Conservation (phyloP, 2,888 invertebrate species). For the Hoplodrina ambigua region DNA sequence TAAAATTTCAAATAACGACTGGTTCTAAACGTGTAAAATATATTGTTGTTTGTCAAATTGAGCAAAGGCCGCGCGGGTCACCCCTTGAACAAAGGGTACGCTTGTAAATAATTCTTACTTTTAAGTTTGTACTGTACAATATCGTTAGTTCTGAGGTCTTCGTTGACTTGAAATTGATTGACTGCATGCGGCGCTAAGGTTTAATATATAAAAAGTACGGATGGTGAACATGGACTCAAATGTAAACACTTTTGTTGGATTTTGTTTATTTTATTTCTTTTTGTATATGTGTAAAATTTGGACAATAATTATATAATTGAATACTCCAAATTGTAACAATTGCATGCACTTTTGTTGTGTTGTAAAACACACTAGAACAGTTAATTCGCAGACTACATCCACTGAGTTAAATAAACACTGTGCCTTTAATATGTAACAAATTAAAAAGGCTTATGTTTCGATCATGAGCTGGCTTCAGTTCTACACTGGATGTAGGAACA, state of each 20-base stretch:
- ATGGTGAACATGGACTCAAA: slow-evolving; percentile 68
- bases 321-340: slow-evolving; percentile 73
- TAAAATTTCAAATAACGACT: slow-evolving; percentile 70
- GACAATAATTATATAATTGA: slow-evolving; percentile 86
- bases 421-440: not conserved
- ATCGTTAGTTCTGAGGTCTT: slow-evolving; percentile 75
- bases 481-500: slow-evolving; percentile 33
- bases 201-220: slow-evolving; percentile 63
- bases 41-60: slow-evolving; percentile 75
- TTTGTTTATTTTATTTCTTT: slow-evolving; percentile 67
- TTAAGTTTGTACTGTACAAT: slow-evolving; percentile 88
- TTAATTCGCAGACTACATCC: slow-evolving; percentile 50
- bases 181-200: slow-evolving; percentile 63
- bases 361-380: slow-evolving; percentile 51
- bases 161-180: slow-evolving; percentile 66
- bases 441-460: not conserved
- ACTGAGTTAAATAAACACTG: slow-evolving; percentile 43
- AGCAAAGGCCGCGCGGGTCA: slow-evolving; percentile 71
- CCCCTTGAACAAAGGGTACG: slow-evolving; percentile 74
- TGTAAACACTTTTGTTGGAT: slow-evolving; percentile 62
- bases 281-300: slow-evolving; percentile 87
- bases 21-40: slow-evolving; percentile 67
- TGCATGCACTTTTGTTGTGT: slow-evolving; percentile 49
- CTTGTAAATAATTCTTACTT: slow-evolving; percentile 87
- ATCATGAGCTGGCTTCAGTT: slow-evolving; percentile 20